Conservation (phyloP, 2,797 vertebrate species). For the Neosalanx taihuensis region DNA sequence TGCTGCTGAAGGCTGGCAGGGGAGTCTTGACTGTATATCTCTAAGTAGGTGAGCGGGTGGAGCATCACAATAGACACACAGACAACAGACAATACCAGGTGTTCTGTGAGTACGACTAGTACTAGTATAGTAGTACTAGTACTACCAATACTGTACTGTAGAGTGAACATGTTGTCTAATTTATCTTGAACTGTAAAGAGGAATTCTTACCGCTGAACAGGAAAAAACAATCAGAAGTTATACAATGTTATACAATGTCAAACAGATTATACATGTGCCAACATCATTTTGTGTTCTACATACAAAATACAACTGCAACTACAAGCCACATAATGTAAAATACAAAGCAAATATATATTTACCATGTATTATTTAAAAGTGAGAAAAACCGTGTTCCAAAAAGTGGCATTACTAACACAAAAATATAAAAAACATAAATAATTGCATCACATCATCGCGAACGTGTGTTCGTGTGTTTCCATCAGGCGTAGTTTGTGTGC, state of each 20-base stretch:
- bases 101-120: no score
- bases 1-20: conserved; percentile 20
- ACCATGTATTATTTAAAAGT: neutral
- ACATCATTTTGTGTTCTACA: neutral
- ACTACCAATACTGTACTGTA: no score
- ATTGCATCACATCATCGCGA: neutral
- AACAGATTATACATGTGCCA: neutral
- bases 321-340: no score
- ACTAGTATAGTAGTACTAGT: no score
- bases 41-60: conserved; percentile 11
- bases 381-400: neutral
- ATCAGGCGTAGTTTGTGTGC: neutral
- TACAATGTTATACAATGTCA: conserved; percentile 2
- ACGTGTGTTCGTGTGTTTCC: conserved; percentile 7
- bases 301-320: neutral
- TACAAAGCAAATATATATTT: no score
- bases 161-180: neutral
- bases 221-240: conserved; percentile 3
- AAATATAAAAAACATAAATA: neutral
- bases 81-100: conserved; percentile 3
- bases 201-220: neutral
- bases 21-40: conserved; percentile 17
- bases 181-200: neutral
- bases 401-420: neutral
- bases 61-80: conserved; percentile 29